These are phyloP conservation scores for Cynaeus angustus DNA, from an alignment of 2,888 invertebrate genomes.

Conservation along the genomic window DNA sequence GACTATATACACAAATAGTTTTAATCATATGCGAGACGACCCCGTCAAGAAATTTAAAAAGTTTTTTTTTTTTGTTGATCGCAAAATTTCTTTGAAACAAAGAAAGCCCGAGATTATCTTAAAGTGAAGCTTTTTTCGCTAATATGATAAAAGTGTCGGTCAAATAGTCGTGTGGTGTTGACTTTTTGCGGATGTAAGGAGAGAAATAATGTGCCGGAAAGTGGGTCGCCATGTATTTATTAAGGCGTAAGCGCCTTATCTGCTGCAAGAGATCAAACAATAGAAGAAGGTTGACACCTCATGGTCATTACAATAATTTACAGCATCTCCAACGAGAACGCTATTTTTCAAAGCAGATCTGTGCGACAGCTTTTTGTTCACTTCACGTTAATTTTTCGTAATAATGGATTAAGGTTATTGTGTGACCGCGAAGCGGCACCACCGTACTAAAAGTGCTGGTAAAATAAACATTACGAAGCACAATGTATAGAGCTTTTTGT, in stretches of 20 bases:
- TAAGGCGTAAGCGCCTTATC: conserved; percentile 50
- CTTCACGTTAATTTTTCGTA: conserved; percentile 63
- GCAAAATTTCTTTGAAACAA: too few species aligned
- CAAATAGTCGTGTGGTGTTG: conserved; percentile 1
- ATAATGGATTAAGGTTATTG: conserved; percentile 65
- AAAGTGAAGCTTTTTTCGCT: too few species aligned
- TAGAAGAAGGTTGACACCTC: conserved; percentile 54
- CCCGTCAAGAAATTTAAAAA: too few species aligned
- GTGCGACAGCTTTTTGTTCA: conserved; percentile 60
- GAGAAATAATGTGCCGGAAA: conserved; percentile 36
- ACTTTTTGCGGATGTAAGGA: conserved; percentile 31
- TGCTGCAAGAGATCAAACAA: conserved; percentile 51
- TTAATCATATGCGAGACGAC: too few species aligned
- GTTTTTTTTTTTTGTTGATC: too few species aligned
- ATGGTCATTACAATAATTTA: conserved; percentile 62
- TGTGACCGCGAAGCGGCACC: conserved; percentile 55
- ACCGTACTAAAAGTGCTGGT: conserved; percentile 49
- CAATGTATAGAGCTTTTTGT: conserved; percentile 56
- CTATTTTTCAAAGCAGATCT: conserved; percentile 59
- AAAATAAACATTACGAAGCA: conserved; percentile 56
- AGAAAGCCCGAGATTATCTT: too few species aligned
- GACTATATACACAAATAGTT: conserved; percentile 3
- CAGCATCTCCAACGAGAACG: conserved; percentile 57
- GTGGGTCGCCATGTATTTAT: conserved; percentile 47
- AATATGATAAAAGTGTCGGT: too few species aligned